Evolutionary conservation across 2,113 vertebrate genomes (phyloP), one percentile per base, ranked within the genome.

Genomic region (Amia ocellicauda): DNA sequence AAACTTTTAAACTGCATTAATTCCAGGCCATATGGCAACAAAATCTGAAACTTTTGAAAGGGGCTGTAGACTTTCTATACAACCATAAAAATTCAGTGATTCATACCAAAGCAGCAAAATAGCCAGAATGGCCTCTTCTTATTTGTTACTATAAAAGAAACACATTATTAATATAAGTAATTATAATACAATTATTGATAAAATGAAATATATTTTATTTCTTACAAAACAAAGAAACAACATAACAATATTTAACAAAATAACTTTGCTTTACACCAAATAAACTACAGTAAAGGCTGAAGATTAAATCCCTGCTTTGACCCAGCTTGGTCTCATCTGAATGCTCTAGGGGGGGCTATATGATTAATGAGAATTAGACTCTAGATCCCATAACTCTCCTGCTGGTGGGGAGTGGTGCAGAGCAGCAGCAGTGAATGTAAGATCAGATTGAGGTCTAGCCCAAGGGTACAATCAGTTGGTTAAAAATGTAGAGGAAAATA

Each of bases 281-380:
- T 42, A 11, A 42, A 8, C 40, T 11, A 11, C 45, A n/a, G 10
- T 7, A 47, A 47, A 47, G 16, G 45, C 3, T 47, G 45, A n/a
- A 19, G 45, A 17, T 47, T 47, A n/a, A 5, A 47, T 47, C 45
- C 45, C 45, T 47, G 45, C 16, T 16, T 47, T 47, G 45, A 17
- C 45, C n/a, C 45, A 47, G 45, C 45, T 47, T 47, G 45, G 45
- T 47, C 45, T 47, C n/a, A 47, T 17, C n/a, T 47, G 45, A 17
- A 17, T 17, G n/a, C 45, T n/a, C 45, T 17, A n/a, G 45, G n/a
- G 45, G 45, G 45, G 16, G 45, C 45, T 47, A 19, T 19, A 47
- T 47, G 45, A n/a, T 47, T 19, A 47, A 47, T 47, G 45, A 4
- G 45, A 47, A 47, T 47, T 13, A 47, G 45, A 5, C n/a, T 16